Conservation (phyloP, 2,797 vertebrate species). For the Propithecus deckenii region DNA sequence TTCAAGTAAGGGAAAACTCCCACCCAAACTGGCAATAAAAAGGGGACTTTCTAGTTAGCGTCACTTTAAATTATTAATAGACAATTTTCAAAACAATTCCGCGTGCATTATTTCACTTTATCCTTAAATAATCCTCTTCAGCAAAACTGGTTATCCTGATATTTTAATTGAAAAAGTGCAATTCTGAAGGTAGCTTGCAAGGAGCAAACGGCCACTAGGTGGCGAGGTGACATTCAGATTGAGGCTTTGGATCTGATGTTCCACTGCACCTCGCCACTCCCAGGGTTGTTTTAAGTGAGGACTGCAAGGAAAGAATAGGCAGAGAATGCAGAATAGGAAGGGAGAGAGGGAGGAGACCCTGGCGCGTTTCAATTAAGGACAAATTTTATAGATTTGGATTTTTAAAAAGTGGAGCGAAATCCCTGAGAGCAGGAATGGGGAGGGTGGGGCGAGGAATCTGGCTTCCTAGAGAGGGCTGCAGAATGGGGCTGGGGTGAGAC, state of each 20-base stretch:
- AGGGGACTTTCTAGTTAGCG: neutral
- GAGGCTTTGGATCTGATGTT: neutral
- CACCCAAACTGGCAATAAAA: conserved; percentile 21
- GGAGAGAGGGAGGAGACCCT: neutral
- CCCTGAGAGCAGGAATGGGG: neutral
- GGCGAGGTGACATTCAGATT: neutral
- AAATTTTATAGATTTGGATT: neutral
- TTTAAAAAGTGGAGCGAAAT: neutral
- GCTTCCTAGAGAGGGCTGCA: neutral
- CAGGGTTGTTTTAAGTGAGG: neutral
- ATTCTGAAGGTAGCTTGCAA: neutral
- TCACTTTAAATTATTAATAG: neutral
- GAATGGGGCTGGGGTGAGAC: no score
- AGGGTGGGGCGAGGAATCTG: neutral
- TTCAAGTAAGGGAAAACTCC: conserved; percentile 13
- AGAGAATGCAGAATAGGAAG: neutral
- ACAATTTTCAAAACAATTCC: neutral
- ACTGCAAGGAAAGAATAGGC: neutral
- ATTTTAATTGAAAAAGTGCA: neutral
- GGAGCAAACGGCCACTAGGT: conserved; percentile 4
- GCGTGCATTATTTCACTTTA: neutral
- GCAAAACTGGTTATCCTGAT: neutral
- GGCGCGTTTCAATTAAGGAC: neutral
- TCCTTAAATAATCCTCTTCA: neutral
- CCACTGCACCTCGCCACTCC: no score